phyloP scores from a whole-genome alignment of 1,140 invertebrate species.

The Drosophila seguyi region DNA sequence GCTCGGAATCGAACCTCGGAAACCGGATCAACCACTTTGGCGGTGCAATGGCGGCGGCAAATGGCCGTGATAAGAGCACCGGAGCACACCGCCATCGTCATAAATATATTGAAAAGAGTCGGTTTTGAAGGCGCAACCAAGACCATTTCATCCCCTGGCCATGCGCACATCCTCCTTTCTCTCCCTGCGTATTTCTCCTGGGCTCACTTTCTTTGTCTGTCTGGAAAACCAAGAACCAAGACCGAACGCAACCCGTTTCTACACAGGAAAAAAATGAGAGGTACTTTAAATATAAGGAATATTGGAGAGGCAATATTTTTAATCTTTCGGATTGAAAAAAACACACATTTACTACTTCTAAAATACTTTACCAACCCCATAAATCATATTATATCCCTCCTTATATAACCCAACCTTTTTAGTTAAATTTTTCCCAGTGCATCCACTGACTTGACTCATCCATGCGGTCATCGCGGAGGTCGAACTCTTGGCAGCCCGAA shows the following conservation, averaged over 20 bases:
- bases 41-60: constrained; percentile 69
- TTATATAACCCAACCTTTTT: not conserved
- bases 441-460: constrained; percentile 65
- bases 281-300: too few relatives aligned
- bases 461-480: constrained; percentile 56
- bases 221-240: constrained; percentile 9
- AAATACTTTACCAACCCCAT: not conserved
- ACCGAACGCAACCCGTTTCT: constrained; percentile 34
- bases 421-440: constrained; percentile 9
- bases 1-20: constrained; percentile 27
- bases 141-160: constrained; percentile 57
- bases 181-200: constrained; percentile 36
- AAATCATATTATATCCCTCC: not conserved
- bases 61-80: constrained; percentile 76
- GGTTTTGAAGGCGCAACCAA: constrained; percentile 30
- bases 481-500: constrained; percentile 37
- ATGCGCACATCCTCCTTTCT: constrained; percentile 39
- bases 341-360: too few relatives aligned
- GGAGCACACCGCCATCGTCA: constrained; percentile 58
- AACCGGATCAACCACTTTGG: constrained; percentile 79
- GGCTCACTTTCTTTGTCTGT: constrained; percentile 24
- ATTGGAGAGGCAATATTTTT: not conserved
- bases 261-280: not conserved
- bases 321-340: not conserved
- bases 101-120: constrained; percentile 64